Conservation (phyloP, 92 coral and sea anemone genomes). For the Montipora capitata region DNA sequence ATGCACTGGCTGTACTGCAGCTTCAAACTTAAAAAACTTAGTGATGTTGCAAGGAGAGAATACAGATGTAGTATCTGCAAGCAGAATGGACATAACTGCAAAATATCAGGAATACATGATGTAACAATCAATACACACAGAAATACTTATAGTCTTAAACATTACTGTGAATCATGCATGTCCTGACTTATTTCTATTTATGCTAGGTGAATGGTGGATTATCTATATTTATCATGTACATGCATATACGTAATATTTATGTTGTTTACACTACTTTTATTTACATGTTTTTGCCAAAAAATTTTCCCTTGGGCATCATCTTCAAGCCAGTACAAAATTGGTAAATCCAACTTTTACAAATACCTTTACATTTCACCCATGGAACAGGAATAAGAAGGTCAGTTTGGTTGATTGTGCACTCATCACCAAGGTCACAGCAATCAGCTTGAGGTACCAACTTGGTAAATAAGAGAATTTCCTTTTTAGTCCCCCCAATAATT, state of each 20-base stretch:
- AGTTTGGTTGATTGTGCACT: constrained; percentile 30
- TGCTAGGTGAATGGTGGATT: not conserved
- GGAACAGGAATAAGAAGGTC: constrained; percentile 47
- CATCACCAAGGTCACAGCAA: constrained; percentile 47
- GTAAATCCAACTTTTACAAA: constrained; percentile 52
- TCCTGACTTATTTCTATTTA: constrained; percentile 1
- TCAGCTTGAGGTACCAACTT: constrained; percentile 41
- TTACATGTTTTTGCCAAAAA: constrained; percentile 52
- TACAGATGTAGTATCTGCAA: constrained; percentile 44
- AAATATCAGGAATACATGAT: not conserved
- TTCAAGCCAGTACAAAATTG: constrained; percentile 42
- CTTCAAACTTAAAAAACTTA: constrained; percentile 37
- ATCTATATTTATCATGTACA: not conserved
- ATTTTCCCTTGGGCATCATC: constrained; percentile 56
- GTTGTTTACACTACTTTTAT: constrained; percentile 14
- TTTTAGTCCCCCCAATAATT: constrained; percentile 47
- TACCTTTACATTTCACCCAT: constrained; percentile 54
- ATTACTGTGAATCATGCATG: not conserved
- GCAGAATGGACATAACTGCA: constrained; percentile 54
- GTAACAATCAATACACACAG: not conserved
- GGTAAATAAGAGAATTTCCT: constrained; percentile 54
- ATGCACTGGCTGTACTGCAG: constrained; percentile 63
- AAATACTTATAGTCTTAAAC: not conserved
- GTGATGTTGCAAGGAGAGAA: constrained; percentile 22
- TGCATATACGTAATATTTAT: not conserved